Evolutionary conservation across 2,888 invertebrate genomes (phyloP).

Genomic region (Ormyrus thymus): DNA sequence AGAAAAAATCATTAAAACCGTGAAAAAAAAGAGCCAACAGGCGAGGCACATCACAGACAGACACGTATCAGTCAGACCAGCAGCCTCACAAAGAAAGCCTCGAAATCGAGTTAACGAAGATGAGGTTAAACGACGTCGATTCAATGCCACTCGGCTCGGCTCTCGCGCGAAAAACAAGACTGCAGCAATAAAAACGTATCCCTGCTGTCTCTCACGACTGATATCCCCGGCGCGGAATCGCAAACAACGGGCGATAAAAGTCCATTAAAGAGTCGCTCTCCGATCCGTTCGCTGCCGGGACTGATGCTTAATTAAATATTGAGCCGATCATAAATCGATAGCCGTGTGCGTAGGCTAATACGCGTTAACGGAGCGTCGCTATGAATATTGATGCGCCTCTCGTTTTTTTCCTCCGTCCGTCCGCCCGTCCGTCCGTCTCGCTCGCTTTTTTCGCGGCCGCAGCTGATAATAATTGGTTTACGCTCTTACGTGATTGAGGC

Average conservation of each 20-base stretch:
- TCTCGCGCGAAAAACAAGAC: background rate
- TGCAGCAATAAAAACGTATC: conserved; percentile 33
- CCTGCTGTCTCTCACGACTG: background rate
- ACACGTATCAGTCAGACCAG: no score
- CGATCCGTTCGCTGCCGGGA: background rate
- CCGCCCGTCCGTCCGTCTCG: conserved; percentile 2
- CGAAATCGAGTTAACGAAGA: conserved; percentile 16
- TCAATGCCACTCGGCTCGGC: conserved; percentile 22
- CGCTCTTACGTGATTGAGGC: conserved; percentile 62
- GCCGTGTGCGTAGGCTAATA: conserved; percentile 11
- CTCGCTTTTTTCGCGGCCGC: conserved; percentile 1
- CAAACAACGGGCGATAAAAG: conserved; percentile 32
- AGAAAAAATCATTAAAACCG: no score
- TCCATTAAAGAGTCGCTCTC: conserved; percentile 42
- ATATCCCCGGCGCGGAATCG: background rate
- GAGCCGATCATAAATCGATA: conserved; percentile 51
- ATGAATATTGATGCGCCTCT: conserved; percentile 64
- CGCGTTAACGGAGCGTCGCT: conserved; percentile 45
- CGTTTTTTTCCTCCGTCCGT: conserved; percentile 6
- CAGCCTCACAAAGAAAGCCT: background rate
- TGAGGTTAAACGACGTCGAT: conserved; percentile 32
- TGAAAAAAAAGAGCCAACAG: no score
- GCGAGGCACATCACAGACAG: no score
- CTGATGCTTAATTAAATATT: conserved; percentile 54
- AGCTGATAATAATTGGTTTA: conserved; percentile 63